These are phyloP conservation scores for Ferdinandea cuprea DNA, from an alignment of 2,888 invertebrate genomes.

Conservation along the genomic window DNA sequence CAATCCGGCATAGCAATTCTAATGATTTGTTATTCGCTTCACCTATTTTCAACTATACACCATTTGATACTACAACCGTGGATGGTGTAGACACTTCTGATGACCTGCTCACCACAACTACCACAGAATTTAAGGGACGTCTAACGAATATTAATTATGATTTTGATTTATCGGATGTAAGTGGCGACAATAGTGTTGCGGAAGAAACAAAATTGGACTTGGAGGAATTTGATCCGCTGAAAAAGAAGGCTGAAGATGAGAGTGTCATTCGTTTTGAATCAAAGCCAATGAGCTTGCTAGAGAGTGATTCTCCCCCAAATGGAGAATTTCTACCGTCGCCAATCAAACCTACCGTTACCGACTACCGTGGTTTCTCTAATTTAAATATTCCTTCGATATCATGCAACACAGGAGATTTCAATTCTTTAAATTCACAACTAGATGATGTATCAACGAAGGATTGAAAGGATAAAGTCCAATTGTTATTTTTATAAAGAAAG, in stretches of 20 bases:
- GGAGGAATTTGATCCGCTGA: constrained; percentile 82
- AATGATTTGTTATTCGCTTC: constrained; percentile 86
- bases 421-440: constrained; percentile 76
- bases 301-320: constrained; percentile 80
- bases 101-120: constrained; percentile 81
- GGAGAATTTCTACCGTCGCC: constrained; percentile 85
- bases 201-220: constrained; percentile 83
- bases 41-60: constrained; percentile 84
- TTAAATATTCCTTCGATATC: constrained; percentile 87
- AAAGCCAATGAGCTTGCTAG: constrained; percentile 79
- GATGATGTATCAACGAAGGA: constrained; percentile 50
- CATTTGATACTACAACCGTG: constrained; percentile 85
- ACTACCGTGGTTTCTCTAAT: constrained; percentile 86
- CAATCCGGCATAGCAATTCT: constrained; percentile 75
- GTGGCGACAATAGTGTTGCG: constrained; percentile 88
- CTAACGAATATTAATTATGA: constrained; percentile 90
- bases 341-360: constrained; percentile 84
- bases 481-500: constrained; percentile 17
- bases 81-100: constrained; percentile 85
- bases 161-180: constrained; percentile 89
- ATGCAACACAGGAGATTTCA: constrained; percentile 86
- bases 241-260: constrained; percentile 74
- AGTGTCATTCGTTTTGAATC: constrained; percentile 35
- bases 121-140: constrained; percentile 85
- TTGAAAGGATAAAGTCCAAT: constrained; percentile 45